A percentile compares a stretch with the other conserved stretches of the same genome.
Conservation (phyloP, 2,113 vertebrate species). For the Anolis carolinensis region DNA sequence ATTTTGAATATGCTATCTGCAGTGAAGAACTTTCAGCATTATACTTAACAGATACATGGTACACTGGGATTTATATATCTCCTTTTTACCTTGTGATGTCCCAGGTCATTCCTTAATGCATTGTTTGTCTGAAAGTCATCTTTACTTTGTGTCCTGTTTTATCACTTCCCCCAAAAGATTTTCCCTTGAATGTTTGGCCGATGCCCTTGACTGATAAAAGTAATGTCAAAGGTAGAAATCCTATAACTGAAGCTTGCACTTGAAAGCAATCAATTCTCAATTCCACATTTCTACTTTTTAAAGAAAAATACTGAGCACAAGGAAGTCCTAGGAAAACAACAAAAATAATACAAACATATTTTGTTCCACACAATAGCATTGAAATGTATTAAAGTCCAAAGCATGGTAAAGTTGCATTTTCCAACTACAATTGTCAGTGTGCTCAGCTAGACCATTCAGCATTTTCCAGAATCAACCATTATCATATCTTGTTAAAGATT, state of each 20-base stretch:
- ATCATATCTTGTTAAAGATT: no score
- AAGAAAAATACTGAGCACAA: background rate
- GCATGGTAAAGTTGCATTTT: no score
- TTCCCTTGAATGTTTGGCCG: background rate
- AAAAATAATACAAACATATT: background rate
- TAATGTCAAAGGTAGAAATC: slow-evolving; percentile 1
- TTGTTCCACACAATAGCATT: background rate
- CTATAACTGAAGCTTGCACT: background rate
- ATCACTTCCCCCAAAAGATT: background rate
- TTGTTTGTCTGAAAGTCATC: background rate
- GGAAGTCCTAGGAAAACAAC: background rate
- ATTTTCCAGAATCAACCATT: no score
- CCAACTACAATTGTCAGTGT: no score
- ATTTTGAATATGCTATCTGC: background rate
- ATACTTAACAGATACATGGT: background rate
- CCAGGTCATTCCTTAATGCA: background rate
- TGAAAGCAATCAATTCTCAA: slow-evolving; percentile 10
- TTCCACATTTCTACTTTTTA: background rate
- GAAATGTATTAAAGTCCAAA: background rate
- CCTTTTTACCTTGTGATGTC: background rate
- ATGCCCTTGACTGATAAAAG: slow-evolving; percentile 14
- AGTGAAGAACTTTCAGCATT: background rate
- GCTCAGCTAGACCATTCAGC: no score
- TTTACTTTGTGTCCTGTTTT: background rate
- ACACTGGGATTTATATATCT: background rate